Evolutionary conservation across 23 tunicate genomes (phyloP), one percentile per base, ranked within the genome.

Genomic region (Oikopleura dioica): DNA sequence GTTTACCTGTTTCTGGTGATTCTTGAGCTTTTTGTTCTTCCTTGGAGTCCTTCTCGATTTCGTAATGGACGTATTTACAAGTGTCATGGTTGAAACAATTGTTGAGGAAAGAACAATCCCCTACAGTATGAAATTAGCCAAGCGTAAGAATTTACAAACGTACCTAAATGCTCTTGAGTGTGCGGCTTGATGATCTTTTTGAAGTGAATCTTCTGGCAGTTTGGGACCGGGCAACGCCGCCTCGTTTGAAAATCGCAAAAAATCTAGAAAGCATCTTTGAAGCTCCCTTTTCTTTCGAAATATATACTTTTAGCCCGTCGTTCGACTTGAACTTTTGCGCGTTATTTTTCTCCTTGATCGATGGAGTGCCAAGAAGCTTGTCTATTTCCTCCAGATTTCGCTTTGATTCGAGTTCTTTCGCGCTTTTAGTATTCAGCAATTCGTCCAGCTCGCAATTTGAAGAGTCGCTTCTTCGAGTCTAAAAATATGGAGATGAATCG

Each of bases 71-170:
- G 77, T 86, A 94, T 68, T 94, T 94, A 81, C 99, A 94, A 33
- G 99, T 83, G 79, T 94, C 99, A 87, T 86, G 87, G 78, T 94
- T 94, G 44, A 94, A 94, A 76, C 99, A 94, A 1, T 94, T 94
- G 76, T 94, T 94, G 33, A 94, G 80, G 76, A 94, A 94, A 4
- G 99, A 94, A 75, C 99, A 94, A 50, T 94, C 99, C 0, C 99
- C 99, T 75, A 89, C 80, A 0, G 84, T 35, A 1, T 0, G 24
- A 72, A 35, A 78, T 72, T 0, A 68, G 76, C 31, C 16, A 68
- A n/a, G 32, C 23, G 33, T 24, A 68, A 35, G 33, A 21, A 0
- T n/a, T 24, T 24, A 29, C 0, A 29, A 29, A 68, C 16, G 16
- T 23, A 24, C 33, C 33, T 28, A 38, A 21, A 50, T 38, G 59